Percentiles rank a stretch among this genome's conserved stretches.
Conservation (phyloP, 2,113 vertebrate species). For the Erythrocebus patas region DNA sequence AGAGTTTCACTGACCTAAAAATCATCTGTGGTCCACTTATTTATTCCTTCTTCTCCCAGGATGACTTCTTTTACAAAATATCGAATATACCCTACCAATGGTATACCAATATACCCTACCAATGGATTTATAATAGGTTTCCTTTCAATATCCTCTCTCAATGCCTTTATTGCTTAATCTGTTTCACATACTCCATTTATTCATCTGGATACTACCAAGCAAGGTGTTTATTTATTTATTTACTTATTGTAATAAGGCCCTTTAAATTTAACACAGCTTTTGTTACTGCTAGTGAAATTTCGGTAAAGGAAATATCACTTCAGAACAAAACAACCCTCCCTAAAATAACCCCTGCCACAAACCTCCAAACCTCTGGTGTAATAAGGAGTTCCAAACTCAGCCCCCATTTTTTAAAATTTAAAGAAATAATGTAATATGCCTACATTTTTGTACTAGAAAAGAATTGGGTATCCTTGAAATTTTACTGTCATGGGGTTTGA, state of each 20-base stretch:
- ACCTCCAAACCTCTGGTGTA: not conserved
- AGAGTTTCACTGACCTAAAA: not conserved
- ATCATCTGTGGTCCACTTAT: not conserved
- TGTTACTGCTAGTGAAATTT: slow-evolving; percentile 16
- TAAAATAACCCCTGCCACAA: not conserved
- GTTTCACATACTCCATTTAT: not conserved
- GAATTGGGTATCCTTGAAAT: not conserved
- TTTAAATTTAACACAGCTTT: not conserved
- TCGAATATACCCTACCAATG: not conserved
- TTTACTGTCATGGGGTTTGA: not conserved
- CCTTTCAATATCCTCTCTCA: not conserved
- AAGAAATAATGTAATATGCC: not conserved
- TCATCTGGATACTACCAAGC: not conserved
- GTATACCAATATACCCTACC: not conserved
- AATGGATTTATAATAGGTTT: not conserved
- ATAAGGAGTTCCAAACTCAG: not conserved
- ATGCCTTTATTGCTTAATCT: not conserved
- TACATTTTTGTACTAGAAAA: not conserved
- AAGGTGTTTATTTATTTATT: not conserved
- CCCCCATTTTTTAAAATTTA: not conserved
- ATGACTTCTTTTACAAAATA: not conserved
- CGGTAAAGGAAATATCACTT: not conserved
- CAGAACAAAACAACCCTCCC: not conserved
- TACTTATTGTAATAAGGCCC: not conserved
- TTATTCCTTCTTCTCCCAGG: not conserved